phyloP scores from a whole-genome alignment of 2,113 vertebrate species.

The Etheostoma spectabile region DNA sequence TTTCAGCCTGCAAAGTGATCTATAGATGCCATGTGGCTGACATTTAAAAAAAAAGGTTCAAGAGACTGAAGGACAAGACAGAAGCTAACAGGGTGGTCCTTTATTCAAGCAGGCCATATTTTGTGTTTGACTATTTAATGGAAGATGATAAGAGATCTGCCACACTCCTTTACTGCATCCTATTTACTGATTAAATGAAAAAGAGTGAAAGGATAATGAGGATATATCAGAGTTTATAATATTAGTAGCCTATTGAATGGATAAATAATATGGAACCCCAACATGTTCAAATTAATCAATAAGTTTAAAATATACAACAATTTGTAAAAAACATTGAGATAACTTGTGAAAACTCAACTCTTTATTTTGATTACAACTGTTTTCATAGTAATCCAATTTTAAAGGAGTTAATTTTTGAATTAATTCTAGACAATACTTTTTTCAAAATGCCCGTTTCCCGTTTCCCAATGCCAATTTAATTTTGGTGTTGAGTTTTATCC shows the following conservation, averaged over 20 bases:
- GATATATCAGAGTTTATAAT: neutral
- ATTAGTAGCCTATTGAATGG: neutral
- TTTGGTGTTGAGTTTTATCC: neutral
- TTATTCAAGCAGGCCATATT: neutral
- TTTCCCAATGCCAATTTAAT: neutral
- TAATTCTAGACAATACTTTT: neutral
- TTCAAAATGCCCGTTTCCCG: neutral
- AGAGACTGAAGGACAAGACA: neutral
- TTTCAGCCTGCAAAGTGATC: slow-evolving; percentile 50
- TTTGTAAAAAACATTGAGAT: neutral
- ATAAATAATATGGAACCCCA: neutral
- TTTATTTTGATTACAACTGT: neutral
- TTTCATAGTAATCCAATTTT: neutral
- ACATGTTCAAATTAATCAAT: neutral
- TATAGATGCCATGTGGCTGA: slow-evolving; percentile 8
- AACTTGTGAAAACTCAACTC: neutral
- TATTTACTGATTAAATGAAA: slow-evolving; percentile 2
- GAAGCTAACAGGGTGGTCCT: neutral
- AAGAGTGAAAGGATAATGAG: neutral
- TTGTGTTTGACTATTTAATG: neutral
- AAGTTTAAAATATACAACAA: neutral
- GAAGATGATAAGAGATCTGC: neutral
- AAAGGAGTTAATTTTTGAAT: no score
- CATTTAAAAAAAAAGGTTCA: slow-evolving; percentile 43
- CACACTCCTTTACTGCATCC: neutral